These are phyloP conservation scores for Epizoanthus illoricatus DNA, from an alignment of 92 coral and sea anemone genomes.

Conservation along the genomic window DNA sequence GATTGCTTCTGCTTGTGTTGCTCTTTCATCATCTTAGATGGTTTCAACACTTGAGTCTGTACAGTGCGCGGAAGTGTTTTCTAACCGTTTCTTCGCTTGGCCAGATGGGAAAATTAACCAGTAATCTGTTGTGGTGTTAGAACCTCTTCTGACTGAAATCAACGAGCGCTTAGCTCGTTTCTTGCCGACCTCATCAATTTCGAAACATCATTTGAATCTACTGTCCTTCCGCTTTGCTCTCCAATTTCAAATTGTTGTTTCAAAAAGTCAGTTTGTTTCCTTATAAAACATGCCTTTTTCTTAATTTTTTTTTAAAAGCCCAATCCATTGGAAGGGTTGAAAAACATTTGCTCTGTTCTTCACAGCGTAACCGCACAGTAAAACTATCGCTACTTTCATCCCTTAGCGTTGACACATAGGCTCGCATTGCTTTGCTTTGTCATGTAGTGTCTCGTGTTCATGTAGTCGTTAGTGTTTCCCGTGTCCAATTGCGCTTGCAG, in stretches of 20 bases:
- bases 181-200: conserved; percentile 18
- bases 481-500: conserved; percentile 42
- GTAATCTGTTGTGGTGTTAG: conserved; percentile 13
- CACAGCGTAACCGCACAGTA: background rate
- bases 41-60: conserved; percentile 4
- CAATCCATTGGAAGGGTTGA: background rate
- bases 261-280: conserved; percentile 6
- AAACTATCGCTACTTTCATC: conserved; percentile 31
- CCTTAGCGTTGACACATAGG: conserved; percentile 19
- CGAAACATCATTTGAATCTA: conserved; percentile 12
- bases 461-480: conserved; percentile 35
- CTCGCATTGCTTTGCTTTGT: conserved; percentile 30
- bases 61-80: background rate
- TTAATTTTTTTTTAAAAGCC: conserved; percentile 6
- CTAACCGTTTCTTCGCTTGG: conserved; percentile 44
- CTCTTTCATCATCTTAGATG: conserved; percentile 40
- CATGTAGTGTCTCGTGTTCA: conserved; percentile 30
- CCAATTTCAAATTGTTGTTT: conserved; percentile 23
- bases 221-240: conserved; percentile 31
- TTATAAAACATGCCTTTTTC: background rate
- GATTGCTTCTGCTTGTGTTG: conserved; percentile 9
- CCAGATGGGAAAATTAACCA: conserved; percentile 14
- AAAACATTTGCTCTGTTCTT: background rate
- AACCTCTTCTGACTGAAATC: conserved; percentile 19
- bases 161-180: conserved; percentile 8